phyloP scores from a whole-genome alignment of 2,113 vertebrate species.

The Hydrochoerus hydrochaeris region DNA sequence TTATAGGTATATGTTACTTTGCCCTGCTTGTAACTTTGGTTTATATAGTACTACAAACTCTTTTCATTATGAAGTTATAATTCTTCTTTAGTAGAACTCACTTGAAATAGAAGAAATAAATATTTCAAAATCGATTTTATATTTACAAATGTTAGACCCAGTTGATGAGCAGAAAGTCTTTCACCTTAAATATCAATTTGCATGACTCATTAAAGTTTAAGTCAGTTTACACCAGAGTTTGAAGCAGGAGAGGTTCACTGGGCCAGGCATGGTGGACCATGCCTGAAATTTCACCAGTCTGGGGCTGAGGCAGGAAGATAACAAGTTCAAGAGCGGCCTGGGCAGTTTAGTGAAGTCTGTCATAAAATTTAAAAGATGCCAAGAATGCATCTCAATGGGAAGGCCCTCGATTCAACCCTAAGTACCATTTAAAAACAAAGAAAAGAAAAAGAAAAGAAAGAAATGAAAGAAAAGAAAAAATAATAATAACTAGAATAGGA shows the following conservation, averaged over 20 bases:
- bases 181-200: constrained; percentile 16
- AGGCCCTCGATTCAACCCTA: background rate
- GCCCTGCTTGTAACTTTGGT: background rate
- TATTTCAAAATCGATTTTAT: background rate
- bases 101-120: background rate
- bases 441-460: background rate
- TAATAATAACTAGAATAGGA: background rate
- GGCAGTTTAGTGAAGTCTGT: background rate
- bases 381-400: background rate
- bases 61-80: background rate
- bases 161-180: background rate
- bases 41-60: background rate
- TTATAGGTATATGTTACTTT: background rate
- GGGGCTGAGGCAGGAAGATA: background rate
- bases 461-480: too few species aligned
- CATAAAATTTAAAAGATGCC: background rate
- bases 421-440: background rate
- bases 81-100: background rate
- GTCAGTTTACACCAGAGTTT: background rate
- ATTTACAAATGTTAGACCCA: background rate
- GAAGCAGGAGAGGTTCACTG: background rate
- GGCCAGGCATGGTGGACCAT: background rate
- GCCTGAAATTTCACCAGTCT: background rate
- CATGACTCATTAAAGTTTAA: background rate
- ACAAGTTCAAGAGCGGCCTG: background rate